Conservation (phyloP, 2,888 invertebrate genomes). For the Drosophila putrida region DNA sequence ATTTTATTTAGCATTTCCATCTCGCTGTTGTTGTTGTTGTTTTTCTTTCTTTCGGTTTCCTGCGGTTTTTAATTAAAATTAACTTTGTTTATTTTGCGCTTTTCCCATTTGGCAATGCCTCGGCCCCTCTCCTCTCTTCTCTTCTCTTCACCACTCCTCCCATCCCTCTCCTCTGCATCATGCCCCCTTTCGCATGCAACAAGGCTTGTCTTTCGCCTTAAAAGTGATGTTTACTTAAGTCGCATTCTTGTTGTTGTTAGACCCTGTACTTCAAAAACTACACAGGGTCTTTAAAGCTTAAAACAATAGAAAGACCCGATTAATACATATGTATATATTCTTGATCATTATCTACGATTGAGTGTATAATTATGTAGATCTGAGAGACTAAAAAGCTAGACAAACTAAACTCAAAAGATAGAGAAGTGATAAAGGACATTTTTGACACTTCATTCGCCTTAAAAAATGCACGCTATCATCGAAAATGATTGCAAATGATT, state of each 20-base stretch:
- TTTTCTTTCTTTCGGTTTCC: constrained; percentile 61
- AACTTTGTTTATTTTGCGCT: constrained; percentile 81
- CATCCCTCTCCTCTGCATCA: not conserved
- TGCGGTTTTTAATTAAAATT: constrained; percentile 81
- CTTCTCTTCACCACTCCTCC: not conserved
- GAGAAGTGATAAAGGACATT: no score
- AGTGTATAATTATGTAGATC: no score
- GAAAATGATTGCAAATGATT: no score
- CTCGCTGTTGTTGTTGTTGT: constrained; percentile 34
- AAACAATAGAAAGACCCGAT: no score
- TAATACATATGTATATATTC: no score
- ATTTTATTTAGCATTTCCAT: constrained; percentile 79
- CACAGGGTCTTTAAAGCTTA: no score
- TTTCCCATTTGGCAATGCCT: constrained; percentile 60
- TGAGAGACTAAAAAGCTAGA: no score
- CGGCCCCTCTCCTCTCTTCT: not conserved
- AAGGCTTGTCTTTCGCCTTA: constrained; percentile 46
- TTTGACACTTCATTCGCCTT: no score
- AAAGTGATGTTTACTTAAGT: constrained; percentile 74
- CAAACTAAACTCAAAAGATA: no score
- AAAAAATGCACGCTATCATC: no score
- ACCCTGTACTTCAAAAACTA: no score
- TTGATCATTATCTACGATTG: no score
- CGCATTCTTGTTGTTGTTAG: constrained; percentile 45
- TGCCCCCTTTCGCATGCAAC: not conserved